A percentile compares a stretch with the other conserved stretches of the same genome.
Conservation (phyloP, 2,797 vertebrate genomes). For the Cottoperca gobio region DNA sequence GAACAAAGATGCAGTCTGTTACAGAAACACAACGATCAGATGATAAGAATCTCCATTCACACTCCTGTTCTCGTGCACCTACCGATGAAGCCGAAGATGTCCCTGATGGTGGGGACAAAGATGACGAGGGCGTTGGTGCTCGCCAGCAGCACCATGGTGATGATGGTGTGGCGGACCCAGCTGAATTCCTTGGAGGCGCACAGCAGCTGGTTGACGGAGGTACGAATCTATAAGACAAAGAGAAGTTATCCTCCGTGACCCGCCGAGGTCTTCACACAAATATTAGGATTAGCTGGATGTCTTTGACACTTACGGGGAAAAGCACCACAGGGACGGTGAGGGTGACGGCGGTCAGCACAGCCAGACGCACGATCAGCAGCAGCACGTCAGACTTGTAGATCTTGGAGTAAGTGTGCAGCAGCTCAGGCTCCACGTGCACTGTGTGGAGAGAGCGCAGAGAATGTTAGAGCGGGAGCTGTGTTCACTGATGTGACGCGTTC, state of each 20-base stretch:
- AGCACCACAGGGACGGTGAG: conserved; percentile 97
- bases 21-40: no score
- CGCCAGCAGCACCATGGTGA: conserved; percentile 87
- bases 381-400: conserved; percentile 86
- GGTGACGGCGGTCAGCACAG: conserved; percentile 94
- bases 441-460: not conserved
- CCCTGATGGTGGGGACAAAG: conserved; percentile 94
- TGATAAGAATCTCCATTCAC: no score
- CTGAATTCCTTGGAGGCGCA: conserved; percentile 90
- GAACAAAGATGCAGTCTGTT: no score
- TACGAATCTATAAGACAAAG: conserved; percentile 88
- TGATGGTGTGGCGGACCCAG: conserved; percentile 91
- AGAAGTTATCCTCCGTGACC: not conserved
- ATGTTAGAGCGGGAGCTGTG: not conserved
- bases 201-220: conserved; percentile 92
- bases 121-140: conserved; percentile 93
- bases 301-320: conserved; percentile 91
- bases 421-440: conserved; percentile 89
- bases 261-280: fast-evolving
- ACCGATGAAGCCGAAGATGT: conserved; percentile 98
- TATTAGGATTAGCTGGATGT: fast-evolving
- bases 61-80: no score
- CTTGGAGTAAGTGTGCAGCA: conserved; percentile 95
- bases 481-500: not conserved
- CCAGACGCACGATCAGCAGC: conserved; percentile 94